Conservation (phyloP, 2,888 invertebrate species). For the Adineta ricciae region DNA sequence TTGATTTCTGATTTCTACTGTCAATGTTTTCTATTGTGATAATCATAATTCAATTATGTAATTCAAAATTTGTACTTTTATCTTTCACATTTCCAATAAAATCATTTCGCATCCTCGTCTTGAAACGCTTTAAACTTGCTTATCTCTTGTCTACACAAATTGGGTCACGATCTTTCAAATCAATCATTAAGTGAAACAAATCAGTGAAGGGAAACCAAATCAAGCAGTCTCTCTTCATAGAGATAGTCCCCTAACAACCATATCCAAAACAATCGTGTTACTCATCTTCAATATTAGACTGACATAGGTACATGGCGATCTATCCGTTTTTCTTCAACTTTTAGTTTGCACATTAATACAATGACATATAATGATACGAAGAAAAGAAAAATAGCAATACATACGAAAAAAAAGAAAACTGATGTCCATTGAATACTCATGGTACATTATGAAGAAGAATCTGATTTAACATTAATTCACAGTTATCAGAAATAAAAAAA, state of each 20-base stretch:
- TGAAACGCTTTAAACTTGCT: too few species aligned
- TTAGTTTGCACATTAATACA: background rate
- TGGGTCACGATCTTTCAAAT: too few species aligned
- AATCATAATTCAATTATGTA: background rate
- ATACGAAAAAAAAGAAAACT: background rate
- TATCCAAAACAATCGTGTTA: too few species aligned
- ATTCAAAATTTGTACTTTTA: slow-evolving; percentile 33
- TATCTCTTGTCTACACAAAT: too few species aligned
- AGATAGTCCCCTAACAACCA: too few species aligned
- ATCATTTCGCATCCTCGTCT: background rate
- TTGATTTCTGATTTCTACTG: background rate
- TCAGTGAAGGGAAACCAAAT: too few species aligned
- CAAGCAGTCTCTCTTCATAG: too few species aligned
- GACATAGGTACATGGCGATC: too few species aligned
- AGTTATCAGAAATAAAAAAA: background rate
- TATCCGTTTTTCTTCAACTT: background rate
- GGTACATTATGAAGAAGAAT: background rate
- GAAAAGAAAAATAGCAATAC: background rate
- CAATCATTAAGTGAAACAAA: too few species aligned
- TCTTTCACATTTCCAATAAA: background rate
- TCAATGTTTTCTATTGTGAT: background rate
- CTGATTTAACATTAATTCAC: background rate
- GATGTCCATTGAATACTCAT: background rate
- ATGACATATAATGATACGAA: background rate
- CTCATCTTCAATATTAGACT: too few species aligned